Conservation (phyloP, 2,113 vertebrate species). For the Panthera leo region DNA sequence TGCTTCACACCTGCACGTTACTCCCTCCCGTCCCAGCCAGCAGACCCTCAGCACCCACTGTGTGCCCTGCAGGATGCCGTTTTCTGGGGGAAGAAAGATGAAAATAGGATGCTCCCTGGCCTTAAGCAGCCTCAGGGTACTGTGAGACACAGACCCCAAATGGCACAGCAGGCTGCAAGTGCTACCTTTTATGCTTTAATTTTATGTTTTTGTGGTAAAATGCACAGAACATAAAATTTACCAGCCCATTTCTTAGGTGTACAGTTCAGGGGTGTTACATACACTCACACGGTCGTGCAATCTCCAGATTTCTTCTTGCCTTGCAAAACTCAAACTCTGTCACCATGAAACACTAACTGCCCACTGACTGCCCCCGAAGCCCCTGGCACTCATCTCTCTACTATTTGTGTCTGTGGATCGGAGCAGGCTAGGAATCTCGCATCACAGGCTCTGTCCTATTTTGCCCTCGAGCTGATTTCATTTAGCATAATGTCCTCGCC, state of each 20-base stretch:
- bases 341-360: no score
- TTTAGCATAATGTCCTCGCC: not conserved
- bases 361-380: accelerated
- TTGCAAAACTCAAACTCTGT: not conserved
- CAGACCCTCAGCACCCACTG: not conserved
- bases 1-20: not conserved
- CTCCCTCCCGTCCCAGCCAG: not conserved
- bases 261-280: not conserved
- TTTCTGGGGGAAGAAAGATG: not conserved
- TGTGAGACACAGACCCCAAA: not conserved
- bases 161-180: not conserved
- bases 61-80: not conserved
- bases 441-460: accelerated
- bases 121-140: not conserved
- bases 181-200: not conserved
- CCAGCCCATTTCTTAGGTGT: no score
- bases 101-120: not conserved
- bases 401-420: not conserved
- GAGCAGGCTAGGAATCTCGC: not conserved
- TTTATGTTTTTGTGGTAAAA: not conserved
- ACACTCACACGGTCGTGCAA: not conserved
- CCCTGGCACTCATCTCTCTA: not conserved
- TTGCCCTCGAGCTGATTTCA: not conserved
- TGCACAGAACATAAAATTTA: not conserved
- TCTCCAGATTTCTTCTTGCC: not conserved